Evolutionary conservation across 2,888 invertebrate species (phyloP).

Genomic region (Lasioglossum villosulum): DNA sequence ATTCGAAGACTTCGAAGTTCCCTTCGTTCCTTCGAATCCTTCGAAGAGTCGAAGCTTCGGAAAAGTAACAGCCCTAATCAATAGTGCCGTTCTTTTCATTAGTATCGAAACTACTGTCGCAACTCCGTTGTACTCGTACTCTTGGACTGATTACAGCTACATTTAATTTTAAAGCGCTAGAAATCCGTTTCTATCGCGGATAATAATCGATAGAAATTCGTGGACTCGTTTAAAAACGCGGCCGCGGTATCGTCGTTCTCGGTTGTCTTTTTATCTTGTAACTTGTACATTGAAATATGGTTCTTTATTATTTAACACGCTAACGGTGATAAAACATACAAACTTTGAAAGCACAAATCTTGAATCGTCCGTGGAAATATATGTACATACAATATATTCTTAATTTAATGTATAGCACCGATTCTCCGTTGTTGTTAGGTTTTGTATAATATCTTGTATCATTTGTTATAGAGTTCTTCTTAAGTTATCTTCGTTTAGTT

Average conservation of each 20-base stretch:
- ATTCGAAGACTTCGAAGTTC: no score
- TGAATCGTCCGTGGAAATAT: slow-evolving; percentile 11
- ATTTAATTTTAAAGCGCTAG: slow-evolving; percentile 38
- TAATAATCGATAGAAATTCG: slow-evolving; percentile 15
- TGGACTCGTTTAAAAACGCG: background rate
- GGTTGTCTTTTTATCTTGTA: slow-evolving; percentile 20
- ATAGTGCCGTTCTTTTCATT: no score
- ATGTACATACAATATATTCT: background rate
- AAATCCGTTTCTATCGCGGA: background rate
- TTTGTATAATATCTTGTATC: background rate
- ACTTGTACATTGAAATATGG: background rate
- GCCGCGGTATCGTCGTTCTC: background rate
- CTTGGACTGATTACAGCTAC: slow-evolving; percentile 41
- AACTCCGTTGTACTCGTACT: background rate
- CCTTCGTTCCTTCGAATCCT: no score
- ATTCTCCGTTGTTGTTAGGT: background rate
- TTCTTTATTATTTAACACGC: background rate
- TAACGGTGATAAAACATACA: slow-evolving; percentile 16
- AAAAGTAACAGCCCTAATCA: no score
- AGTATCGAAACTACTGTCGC: background rate
- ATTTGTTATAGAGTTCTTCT: background rate
- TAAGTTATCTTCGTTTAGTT: background rate
- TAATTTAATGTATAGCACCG: background rate
- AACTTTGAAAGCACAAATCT: slow-evolving; percentile 42
- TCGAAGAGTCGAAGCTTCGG: no score